Percentiles rank a stretch among this genome's conserved stretches.
phyloP scores from a whole-genome alignment of 2,113 vertebrate species.

The Eurystomus gularis region DNA sequence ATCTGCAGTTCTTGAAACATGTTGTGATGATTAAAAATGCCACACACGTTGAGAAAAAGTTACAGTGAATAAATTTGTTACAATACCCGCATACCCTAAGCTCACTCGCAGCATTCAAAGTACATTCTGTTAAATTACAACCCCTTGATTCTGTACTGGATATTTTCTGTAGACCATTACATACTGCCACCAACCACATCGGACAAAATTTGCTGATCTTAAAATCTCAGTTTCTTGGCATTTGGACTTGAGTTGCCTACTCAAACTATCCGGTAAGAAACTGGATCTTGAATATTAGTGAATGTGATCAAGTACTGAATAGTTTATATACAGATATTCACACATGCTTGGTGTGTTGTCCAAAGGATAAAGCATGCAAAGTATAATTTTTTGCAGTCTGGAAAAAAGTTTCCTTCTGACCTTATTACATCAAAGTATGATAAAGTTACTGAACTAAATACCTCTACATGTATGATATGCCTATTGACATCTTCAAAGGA shows the following conservation, averaged over 20 bases:
- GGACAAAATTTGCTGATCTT: not conserved
- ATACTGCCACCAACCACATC: not conserved
- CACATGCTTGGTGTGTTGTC: not conserved
- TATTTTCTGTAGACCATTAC: not conserved
- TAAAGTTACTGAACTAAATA: not conserved
- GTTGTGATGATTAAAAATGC: constrained; percentile 21
- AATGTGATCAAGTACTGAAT: not conserved
- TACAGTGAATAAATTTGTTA: constrained; percentile 5
- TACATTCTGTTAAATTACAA: not conserved
- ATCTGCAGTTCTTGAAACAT: not conserved
- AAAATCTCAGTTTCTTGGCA: not conserved
- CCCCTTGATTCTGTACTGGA: not conserved
- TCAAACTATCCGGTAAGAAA: not conserved
- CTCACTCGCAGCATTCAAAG: not conserved
- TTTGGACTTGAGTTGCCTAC: not conserved
- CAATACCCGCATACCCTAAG: not conserved
- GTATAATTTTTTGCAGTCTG: not conserved
- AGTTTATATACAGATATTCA: not conserved
- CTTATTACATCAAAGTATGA: not conserved
- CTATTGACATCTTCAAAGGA: not conserved
- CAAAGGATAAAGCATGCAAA: not conserved
- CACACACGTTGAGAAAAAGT: not conserved
- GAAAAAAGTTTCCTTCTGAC: not conserved
- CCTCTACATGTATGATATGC: not conserved
- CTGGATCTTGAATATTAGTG: not conserved